Base-by-base conservation (phyloP, 2,888 invertebrate species). In the Chymomyza fuscimana region DNA sequence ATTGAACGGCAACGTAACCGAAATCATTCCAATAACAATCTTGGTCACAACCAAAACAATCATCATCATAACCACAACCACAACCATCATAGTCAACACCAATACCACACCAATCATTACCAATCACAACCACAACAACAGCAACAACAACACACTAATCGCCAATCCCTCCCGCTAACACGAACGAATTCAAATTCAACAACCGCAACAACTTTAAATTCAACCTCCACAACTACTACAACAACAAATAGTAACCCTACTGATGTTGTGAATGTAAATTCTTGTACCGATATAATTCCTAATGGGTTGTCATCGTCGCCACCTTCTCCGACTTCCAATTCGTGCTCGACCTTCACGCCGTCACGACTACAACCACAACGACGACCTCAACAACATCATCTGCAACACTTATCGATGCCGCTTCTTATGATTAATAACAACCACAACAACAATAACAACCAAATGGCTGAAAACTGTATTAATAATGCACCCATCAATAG, bases 221-320 rank as follows among this genome's bases (percentile, higher is more conserved):
- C 90, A 88, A 86, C 86, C 79, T 25, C 76, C 73, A 79, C 78
- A 77, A 90, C 88, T 32, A 32, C 40, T 86, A 88, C 90, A 87
- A 90, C 90, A 88, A 90, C 88, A 89, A 89, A 89, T 89, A 90
- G 90, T 90, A 89, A 89, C 87, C 83, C 86, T 90, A 90, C 91
- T 91, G 90, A 91, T 91, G 91, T 89, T 91, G 91, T 91, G 91
- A 90, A 90, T 91, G 88, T 91, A 89, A 91, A 90, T 91, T 91
- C 91, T 91, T 91, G 89, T 91, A 91, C 90, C 87, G 91, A 90
- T 87, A 88, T 90, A 89, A 91, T 91, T 91, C 87, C 91, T 87
- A 87, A 89, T 83, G 85, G 83, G 78, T 86, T 86, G 61, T 73
- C 81, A 76, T 67, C 83, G 69, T 73, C 64, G 66, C 60, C 60